These are phyloP conservation scores for Callyntrura sp. DNA, from an alignment of 2,888 invertebrate species.

Conservation along the genomic window DNA sequence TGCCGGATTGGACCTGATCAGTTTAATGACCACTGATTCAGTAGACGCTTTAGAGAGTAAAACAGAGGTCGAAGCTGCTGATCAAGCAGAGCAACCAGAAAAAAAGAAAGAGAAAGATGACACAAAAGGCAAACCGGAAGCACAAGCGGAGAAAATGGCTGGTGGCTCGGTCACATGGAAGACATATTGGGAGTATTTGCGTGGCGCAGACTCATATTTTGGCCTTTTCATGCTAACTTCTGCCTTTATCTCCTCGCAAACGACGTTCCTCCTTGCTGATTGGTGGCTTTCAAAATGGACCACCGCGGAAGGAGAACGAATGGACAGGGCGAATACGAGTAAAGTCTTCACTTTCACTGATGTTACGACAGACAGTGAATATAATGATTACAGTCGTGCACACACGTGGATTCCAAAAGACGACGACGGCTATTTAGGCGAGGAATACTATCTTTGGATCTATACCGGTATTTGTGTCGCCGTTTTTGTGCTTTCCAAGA, in stretches of 20 bases:
- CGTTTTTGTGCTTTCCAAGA: conserved; percentile 84
- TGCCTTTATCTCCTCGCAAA: conserved; percentile 78
- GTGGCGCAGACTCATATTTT: conserved; percentile 72
- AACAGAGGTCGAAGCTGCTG: conserved; percentile 54
- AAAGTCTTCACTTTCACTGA: no score
- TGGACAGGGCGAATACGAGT: conserved; percentile 12
- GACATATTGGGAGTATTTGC: conserved; percentile 86
- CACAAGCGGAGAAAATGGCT: conserved; percentile 81
- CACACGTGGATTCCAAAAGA: conserved; percentile 70
- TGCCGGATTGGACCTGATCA: conserved; percentile 84
- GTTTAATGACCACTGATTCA: conserved; percentile 85
- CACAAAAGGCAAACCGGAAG: conserved; percentile 77
- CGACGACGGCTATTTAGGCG: conserved; percentile 76
- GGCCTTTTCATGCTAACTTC: conserved; percentile 76
- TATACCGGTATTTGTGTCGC: conserved; percentile 85
- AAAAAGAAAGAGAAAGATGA: conserved; percentile 61
- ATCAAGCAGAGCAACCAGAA: conserved; percentile 25
- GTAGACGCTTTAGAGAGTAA: conserved; percentile 81
- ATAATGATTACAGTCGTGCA: background rate
- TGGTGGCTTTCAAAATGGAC: conserved; percentile 82
- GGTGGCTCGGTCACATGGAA: conserved; percentile 81
- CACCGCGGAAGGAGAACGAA: conserved; percentile 66
- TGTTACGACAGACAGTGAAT: no score
- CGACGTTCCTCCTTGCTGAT: conserved; percentile 77
- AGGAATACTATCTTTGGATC: conserved; percentile 85